Percentiles rank a stretch among this genome's conserved stretches.
Conservation (phyloP, 2,888 invertebrate species). For the Gymnocheta viridis region DNA sequence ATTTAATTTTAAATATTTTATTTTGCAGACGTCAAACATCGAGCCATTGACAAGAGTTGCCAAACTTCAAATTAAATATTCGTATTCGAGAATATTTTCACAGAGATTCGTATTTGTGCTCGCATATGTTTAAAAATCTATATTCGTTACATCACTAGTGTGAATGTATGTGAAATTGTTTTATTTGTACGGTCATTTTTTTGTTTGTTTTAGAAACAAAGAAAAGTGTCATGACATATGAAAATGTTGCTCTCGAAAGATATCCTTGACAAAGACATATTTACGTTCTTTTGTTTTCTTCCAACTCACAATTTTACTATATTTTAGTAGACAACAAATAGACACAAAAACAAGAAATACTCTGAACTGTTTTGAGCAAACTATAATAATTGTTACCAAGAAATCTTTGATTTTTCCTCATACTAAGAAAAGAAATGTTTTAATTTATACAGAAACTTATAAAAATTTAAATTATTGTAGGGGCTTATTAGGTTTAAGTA, state of each 20-base stretch:
- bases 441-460: background rate
- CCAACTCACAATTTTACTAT: background rate
- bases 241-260: slow-evolving; percentile 7
- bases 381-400: background rate
- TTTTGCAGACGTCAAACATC: background rate
- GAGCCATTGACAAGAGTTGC: no score
- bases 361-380: slow-evolving; percentile 1
- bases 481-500: background rate
- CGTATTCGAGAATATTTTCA: no score
- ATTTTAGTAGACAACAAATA: slow-evolving; percentile 19
- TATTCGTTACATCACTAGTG: no score
- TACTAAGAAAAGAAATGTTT: background rate
- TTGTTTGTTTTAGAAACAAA: slow-evolving; percentile 4
- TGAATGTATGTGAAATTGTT: background rate
- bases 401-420: background rate
- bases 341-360: slow-evolving; percentile 28
- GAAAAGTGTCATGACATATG: background rate
- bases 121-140: no score
- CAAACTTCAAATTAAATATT: no score
- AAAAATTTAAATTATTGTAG: background rate
- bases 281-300: background rate
- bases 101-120: no score
- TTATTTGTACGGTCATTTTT: background rate
- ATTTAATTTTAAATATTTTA: no score
- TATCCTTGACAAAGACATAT: slow-evolving; percentile 36